These are phyloP conservation scores for Pachymerium ferrugineum DNA, from an alignment of 2,888 invertebrate genomes.

Conservation along the genomic window DNA sequence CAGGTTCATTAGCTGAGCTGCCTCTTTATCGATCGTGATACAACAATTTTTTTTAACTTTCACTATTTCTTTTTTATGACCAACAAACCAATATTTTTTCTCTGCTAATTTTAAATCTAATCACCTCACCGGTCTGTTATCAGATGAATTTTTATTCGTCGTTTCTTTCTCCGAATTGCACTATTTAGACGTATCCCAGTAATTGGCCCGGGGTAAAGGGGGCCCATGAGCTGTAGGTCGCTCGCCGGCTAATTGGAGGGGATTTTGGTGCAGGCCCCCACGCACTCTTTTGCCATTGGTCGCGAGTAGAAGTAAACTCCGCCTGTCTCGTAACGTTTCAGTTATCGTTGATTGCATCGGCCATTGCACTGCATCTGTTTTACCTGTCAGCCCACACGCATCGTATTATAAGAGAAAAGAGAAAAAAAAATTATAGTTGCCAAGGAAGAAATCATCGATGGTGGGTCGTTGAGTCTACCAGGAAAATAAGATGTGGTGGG, in stretches of 20 bases:
- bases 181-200: neutral
- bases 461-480: neutral
- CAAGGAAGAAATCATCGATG: neutral
- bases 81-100: too few species aligned
- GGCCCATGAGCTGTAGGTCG: neutral
- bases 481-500: too few species aligned
- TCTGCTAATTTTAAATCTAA: neutral
- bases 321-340: neutral
- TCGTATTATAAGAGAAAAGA: neutral
- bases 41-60: neutral
- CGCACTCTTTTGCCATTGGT: neutral
- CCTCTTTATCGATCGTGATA: neutral
- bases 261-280: neutral
- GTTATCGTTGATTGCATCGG: neutral
- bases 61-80: neutral
- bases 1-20: neutral
- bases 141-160: neutral
- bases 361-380: neutral
- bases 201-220: neutral
- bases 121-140: neutral
- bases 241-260: neutral
- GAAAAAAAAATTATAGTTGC: too few species aligned
- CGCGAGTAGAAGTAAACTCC: neutral
- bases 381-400: neutral
- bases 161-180: neutral